Percentiles rank a stretch among this genome's conserved stretches.
Conservation (phyloP, 2,113 vertebrate genomes). For the Hoplias malabaricus region DNA sequence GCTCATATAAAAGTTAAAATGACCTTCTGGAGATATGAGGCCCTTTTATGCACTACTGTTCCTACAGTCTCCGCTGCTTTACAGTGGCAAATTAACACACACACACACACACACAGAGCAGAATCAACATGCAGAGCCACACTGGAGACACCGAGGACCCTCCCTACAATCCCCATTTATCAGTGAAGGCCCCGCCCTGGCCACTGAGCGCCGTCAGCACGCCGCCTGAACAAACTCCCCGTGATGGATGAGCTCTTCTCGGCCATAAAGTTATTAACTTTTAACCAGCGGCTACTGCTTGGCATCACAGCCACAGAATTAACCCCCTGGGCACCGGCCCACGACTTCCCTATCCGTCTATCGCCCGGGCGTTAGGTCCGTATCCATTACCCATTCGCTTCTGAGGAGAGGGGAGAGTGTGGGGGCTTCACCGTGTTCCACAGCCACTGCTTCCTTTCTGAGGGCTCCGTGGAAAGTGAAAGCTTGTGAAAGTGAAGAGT, state of each 20-base stretch:
- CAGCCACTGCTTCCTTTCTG: conserved; percentile 34
- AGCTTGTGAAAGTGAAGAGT: conserved; percentile 7
- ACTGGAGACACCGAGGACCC: conserved; percentile 28
- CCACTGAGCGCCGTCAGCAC: conserved; percentile 79
- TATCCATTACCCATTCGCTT: conserved; percentile 69
- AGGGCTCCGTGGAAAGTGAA: no score
- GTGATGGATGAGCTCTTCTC: conserved; percentile 85
- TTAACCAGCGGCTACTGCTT: conserved; percentile 76
- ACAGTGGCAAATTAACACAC: conserved; percentile 34
- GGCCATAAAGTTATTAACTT: conserved; percentile 89
- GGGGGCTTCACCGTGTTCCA: conserved; percentile 27
- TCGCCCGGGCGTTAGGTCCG: conserved; percentile 65
- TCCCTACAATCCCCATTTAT: conserved; percentile 72
- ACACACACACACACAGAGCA: conserved; percentile 32
- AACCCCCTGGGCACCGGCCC: conserved; percentile 67
- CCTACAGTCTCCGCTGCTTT: background rate
- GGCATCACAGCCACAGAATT: conserved; percentile 66
- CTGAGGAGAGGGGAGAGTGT: conserved; percentile 10
- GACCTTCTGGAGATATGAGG: no score
- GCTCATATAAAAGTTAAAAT: no score
- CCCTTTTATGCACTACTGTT: conserved; percentile 21
- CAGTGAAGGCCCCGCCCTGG: conserved; percentile 73
- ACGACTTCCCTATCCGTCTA: conserved; percentile 67
- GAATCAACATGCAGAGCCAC: conserved; percentile 33
- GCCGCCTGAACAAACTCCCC: conserved; percentile 86